Conservation (phyloP, 2,797 vertebrate genomes). For the Orestias chungarensis region DNA sequence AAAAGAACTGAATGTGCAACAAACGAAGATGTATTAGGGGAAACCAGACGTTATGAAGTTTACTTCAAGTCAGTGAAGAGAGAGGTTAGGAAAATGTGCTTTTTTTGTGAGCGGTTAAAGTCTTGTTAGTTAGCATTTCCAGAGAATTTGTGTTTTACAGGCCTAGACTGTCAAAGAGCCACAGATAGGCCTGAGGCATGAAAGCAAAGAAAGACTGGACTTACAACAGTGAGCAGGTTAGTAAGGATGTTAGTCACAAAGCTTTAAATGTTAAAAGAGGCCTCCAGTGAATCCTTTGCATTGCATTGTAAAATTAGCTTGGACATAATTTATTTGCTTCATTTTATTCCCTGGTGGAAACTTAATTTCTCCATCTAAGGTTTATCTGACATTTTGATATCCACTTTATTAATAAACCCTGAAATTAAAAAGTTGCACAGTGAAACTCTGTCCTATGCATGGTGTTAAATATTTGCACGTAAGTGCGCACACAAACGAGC, state of each 20-base stretch:
- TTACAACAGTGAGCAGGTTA: slow-evolving; percentile 27
- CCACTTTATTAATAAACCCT: neutral
- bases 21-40: neutral
- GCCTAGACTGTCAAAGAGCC: slow-evolving; percentile 10
- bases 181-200: slow-evolving; percentile 35
- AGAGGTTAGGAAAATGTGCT: slow-evolving; percentile 4
- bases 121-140: slow-evolving; percentile 16
- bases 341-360: neutral
- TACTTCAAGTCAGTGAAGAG: neutral
- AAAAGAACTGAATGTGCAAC: neutral
- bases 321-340: neutral
- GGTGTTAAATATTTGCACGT: neutral
- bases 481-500: slow-evolving; percentile 14
- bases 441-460: neutral
- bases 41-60: slow-evolving; percentile 13
- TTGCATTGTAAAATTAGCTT: slow-evolving; percentile 8
- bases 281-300: slow-evolving; percentile 20
- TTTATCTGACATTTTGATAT: neutral
- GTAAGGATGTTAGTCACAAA: slow-evolving; percentile 55
- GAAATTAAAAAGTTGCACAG: no score
- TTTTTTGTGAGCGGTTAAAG: slow-evolving; percentile 9
- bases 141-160: slow-evolving; percentile 24
- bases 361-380: neutral
- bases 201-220: slow-evolving; percentile 24
- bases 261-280: slow-evolving; percentile 17